Conservation (phyloP, 1,140 invertebrate species). For the Drosophila arizonae region DNA sequence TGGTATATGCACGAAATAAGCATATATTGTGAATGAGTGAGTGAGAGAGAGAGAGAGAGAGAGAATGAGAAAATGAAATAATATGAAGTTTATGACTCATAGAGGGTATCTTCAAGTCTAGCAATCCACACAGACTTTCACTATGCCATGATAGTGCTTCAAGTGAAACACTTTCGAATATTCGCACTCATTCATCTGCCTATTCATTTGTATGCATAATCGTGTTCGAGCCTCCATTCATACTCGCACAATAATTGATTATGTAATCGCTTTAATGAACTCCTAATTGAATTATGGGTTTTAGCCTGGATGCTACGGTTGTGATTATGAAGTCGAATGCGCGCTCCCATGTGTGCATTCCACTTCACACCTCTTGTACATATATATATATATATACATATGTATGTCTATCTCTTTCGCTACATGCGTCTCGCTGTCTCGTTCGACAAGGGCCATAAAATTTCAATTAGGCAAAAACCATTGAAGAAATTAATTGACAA, state of each 20-base stretch:
- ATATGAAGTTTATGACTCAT: too few species aligned
- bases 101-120: too few species aligned
- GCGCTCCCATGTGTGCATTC: slow-evolving; percentile 6
- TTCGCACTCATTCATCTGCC: slow-evolving; percentile 2
- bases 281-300: slow-evolving; percentile 63
- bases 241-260: slow-evolving; percentile 59
- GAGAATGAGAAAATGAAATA: too few species aligned
- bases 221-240: slow-evolving; percentile 26
- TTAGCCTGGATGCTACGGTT: slow-evolving; percentile 38
- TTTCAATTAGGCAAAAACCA: slow-evolving; percentile 79
- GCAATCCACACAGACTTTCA: not conserved
- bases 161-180: slow-evolving; percentile 25
- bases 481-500: slow-evolving; percentile 80
- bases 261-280: slow-evolving; percentile 72
- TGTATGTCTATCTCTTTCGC: not conserved
- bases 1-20: not conserved
- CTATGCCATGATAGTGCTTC: not conserved
- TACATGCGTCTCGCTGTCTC: not conserved
- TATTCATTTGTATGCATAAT: slow-evolving; percentile 29
- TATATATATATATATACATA: too few species aligned
- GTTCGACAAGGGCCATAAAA: slow-evolving; percentile 62
- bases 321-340: slow-evolving; percentile 27
- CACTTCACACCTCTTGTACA: not conserved
- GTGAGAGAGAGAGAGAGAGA: too few species aligned
- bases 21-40: too few species aligned